These are phyloP conservation scores for Noctuana brunneofusca DNA, from an alignment of 2,888 invertebrate species.

Conservation along the genomic window DNA sequence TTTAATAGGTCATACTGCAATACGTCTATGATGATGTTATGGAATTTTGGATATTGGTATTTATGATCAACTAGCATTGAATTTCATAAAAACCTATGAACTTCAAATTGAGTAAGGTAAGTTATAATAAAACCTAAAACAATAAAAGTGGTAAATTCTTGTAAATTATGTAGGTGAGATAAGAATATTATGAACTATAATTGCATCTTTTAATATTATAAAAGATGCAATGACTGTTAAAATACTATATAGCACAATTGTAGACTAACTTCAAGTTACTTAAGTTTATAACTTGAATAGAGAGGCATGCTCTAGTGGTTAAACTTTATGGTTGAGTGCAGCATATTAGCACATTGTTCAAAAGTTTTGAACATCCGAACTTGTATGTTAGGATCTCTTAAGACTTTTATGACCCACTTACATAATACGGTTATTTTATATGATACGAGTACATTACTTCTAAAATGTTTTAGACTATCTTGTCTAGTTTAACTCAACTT, in stretches of 20 bases:
- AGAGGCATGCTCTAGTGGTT: constrained; percentile 8
- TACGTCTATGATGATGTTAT: too few species aligned
- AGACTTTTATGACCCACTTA: background rate
- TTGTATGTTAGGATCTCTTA: background rate
- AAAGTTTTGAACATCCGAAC: constrained; percentile 8
- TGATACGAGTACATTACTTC: background rate
- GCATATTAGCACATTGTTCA: constrained; percentile 20
- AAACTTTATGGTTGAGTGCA: constrained; percentile 11
- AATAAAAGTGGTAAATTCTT: too few species aligned
- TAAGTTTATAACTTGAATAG: constrained; percentile 23
- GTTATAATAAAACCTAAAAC: too few species aligned
- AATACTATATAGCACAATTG: background rate
- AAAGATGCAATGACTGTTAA: too few species aligned
- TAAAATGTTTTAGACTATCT: background rate
- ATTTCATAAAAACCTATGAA: too few species aligned
- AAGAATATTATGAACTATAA: too few species aligned
- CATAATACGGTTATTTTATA: background rate
- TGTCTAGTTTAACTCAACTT: background rate
- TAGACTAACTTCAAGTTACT: constrained; percentile 17
- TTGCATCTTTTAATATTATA: too few species aligned
- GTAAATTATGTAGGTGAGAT: too few species aligned
- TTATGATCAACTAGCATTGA: too few species aligned
- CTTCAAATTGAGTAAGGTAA: too few species aligned
- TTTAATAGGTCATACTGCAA: too few species aligned
- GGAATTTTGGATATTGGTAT: too few species aligned